A percentile compares a stretch with the other conserved stretches of the same genome.
These are phyloP conservation scores for Cichladusa arquata DNA, from an alignment of 2,113 vertebrate genomes.

Conservation along the genomic window DNA sequence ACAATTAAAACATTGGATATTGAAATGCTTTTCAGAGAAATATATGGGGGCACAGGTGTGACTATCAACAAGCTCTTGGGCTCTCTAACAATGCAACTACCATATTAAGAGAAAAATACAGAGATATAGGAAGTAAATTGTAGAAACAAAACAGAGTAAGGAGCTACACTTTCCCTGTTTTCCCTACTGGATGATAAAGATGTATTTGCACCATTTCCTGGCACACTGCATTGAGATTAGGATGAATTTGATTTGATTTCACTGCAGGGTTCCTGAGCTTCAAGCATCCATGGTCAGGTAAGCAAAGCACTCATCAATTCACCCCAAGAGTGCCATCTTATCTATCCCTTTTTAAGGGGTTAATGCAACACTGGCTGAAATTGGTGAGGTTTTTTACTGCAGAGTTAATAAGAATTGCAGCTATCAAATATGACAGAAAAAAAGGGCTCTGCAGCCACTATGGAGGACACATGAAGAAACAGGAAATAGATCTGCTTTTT, in stretches of 20 bases:
- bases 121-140: not conserved
- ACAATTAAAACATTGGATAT: not conserved
- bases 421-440: not conserved
- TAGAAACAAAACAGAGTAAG: not conserved
- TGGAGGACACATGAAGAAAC: not conserved
- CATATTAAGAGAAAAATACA: not conserved
- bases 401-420: not conserved
- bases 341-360: not conserved
- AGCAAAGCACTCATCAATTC: not conserved
- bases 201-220: not conserved
- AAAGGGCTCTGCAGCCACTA: not conserved
- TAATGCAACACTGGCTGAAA: not conserved
- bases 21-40: not conserved
- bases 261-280: not conserved
- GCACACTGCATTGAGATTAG: not conserved
- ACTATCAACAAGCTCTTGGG: not conserved
- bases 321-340: rapidly evolving
- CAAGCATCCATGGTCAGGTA: not conserved
- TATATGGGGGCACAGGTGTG: not conserved
- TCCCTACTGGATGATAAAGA: not conserved
- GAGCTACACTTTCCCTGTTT: not conserved
- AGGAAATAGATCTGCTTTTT: not conserved
- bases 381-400: not conserved
- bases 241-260: not conserved
- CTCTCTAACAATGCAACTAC: not conserved